These are phyloP conservation scores for Bombycilla garrulus DNA, from an alignment of 2,113 vertebrate genomes.

Conservation along the genomic window DNA sequence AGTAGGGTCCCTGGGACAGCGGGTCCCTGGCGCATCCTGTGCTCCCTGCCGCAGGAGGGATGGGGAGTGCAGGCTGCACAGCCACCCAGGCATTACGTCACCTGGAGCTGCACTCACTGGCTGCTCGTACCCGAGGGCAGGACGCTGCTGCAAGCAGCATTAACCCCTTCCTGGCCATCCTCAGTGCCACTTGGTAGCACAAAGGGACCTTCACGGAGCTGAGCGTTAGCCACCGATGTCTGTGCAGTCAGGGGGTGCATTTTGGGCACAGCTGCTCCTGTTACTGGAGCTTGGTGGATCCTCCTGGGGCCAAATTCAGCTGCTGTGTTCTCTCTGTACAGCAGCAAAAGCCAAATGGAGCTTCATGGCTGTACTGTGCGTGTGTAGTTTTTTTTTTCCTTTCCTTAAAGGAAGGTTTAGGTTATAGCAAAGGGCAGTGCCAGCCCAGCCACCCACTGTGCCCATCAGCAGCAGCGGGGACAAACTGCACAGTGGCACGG, in stretches of 20 bases:
- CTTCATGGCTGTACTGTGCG: neutral
- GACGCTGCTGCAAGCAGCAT: conserved; percentile 22
- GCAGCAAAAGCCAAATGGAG: neutral
- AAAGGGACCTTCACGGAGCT: neutral
- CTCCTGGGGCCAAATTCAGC: neutral
- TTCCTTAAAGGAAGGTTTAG: neutral
- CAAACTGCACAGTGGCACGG: accelerated
- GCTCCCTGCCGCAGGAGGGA: neutral
- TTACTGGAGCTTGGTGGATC: neutral
- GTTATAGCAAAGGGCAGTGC: neutral
- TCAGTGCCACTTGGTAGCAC: neutral
- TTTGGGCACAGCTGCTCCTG: neutral
- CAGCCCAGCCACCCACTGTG: neutral
- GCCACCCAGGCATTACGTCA: conserved; percentile 42
- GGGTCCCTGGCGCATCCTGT: accelerated
- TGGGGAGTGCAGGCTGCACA: neutral
- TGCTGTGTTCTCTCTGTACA: neutral
- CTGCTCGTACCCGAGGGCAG: conserved; percentile 49
- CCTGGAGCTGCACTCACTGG: conserved; percentile 25
- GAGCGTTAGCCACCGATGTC: accelerated
- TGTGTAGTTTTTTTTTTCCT: too few relatives aligned
- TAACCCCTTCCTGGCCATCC: conserved; percentile 36
- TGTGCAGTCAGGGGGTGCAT: neutral
- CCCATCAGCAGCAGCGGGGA: neutral
- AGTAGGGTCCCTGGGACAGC: neutral